Evolutionary conservation across 2,113 vertebrate species (phyloP).

Genomic region (Clinocottus analis): DNA sequence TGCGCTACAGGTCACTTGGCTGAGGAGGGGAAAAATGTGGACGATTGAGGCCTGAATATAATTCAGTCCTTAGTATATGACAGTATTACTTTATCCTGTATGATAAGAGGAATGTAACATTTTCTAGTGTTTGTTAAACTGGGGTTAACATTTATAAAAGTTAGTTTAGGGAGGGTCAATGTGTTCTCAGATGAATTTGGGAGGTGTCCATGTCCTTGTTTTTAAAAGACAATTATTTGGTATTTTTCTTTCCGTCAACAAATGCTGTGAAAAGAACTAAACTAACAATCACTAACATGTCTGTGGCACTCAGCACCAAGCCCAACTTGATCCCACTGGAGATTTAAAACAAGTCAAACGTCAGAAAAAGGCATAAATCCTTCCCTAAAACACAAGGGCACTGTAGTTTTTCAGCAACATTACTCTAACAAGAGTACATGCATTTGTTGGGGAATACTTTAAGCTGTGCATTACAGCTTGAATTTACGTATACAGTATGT

Average conservation of each 20-base stretch:
- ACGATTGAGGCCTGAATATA: constrained; percentile 5
- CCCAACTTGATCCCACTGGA: neutral
- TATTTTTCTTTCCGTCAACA: neutral
- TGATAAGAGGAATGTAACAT: neutral
- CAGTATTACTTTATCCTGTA: neutral
- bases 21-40: neutral
- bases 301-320: neutral
- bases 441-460: constrained; percentile 28
- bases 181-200: neutral
- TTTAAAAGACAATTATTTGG: constrained; percentile 2
- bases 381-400: neutral
- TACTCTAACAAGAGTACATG: constrained; percentile 19
- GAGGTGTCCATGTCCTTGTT: neutral
- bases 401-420: neutral
- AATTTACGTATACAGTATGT: too few relatives aligned
- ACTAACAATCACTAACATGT: neutral
- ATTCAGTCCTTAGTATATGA: constrained; percentile 36
- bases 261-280: neutral
- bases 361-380: neutral
- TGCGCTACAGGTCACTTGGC: constrained; percentile 16
- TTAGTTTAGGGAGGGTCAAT: neutral
- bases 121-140: neutral
- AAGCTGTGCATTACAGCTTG: neutral
- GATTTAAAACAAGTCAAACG: neutral
- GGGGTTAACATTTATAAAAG: constrained; percentile 5